These are phyloP conservation scores for Rhagium mordax DNA, from an alignment of 2,888 invertebrate species.

Conservation along the genomic window DNA sequence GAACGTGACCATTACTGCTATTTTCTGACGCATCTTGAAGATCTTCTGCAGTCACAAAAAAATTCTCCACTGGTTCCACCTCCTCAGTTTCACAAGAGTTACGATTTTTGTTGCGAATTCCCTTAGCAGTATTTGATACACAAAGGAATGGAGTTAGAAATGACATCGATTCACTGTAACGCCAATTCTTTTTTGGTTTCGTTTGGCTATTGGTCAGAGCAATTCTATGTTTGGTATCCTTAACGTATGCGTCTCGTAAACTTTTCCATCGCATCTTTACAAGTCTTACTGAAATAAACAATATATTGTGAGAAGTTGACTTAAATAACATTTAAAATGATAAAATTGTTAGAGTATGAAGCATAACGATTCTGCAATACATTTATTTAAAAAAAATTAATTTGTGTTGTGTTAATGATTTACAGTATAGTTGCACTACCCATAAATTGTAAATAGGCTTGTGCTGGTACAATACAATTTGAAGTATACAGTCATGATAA, in stretches of 20 bases:
- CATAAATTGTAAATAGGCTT: no score
- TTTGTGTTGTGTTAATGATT: no score
- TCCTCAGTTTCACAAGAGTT: not conserved
- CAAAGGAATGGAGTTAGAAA: constrained; percentile 44
- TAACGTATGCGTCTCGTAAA: constrained; percentile 50
- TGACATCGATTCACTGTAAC: constrained; percentile 46
- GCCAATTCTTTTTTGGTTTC: constrained; percentile 45
- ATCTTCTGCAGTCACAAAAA: constrained; percentile 12
- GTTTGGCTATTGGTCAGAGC: constrained; percentile 39
- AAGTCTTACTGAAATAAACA: constrained; percentile 44
- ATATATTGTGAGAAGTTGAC: not conserved
- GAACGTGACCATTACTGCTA: not conserved
- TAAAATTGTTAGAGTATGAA: no score
- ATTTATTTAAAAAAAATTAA: no score
- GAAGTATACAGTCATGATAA: no score
- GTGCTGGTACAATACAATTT: no score
- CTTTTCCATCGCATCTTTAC: constrained; percentile 51
- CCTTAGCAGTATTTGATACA: not conserved
- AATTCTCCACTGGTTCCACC: constrained; percentile 21
- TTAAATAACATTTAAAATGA: not conserved
- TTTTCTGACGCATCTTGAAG: constrained; percentile 3
- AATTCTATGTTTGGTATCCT: constrained; percentile 46
- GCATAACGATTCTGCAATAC: no score
- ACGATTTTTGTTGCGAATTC: not conserved
- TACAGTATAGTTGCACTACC: no score